Evolutionary conservation across 1,140 invertebrate species (phyloP).

Genomic region (Amphibalanus amphitrite): DNA sequence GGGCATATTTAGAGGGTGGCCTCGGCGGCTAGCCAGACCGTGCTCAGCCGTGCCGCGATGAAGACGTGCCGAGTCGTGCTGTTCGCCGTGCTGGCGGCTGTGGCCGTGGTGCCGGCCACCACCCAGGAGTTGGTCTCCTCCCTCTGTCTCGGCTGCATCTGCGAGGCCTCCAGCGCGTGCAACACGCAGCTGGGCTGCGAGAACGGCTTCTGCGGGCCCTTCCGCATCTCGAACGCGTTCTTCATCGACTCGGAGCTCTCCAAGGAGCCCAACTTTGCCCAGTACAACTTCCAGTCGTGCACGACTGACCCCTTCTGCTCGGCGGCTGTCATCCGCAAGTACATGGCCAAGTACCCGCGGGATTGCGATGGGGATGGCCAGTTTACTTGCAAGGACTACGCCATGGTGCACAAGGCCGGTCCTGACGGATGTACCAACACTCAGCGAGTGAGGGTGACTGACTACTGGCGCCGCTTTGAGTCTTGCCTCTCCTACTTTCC

Average conservation of each 20-base stretch:
- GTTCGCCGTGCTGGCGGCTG: neutral
- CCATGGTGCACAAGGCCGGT: neutral
- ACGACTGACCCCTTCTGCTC: neutral
- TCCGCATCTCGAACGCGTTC: conserved; percentile 4
- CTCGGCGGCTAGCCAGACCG: too few species aligned
- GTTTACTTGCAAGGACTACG: neutral
- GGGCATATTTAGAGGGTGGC: neutral
- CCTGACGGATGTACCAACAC: neutral
- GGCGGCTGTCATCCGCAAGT: neutral
- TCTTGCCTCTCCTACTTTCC: neutral
- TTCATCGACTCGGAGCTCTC: neutral
- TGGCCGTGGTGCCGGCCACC: neutral
- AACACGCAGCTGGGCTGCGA: conserved; percentile 6
- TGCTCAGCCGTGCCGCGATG: neutral
- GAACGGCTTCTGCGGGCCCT: conserved; percentile 22
- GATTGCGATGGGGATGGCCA: neutral
- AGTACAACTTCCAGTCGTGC: neutral
- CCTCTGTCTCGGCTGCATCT: conserved; percentile 10
- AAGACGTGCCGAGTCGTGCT: neutral
- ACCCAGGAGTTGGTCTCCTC: neutral
- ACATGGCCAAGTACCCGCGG: neutral
- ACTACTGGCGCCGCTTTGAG: neutral
- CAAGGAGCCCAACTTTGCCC: neutral
- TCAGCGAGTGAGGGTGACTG: neutral
- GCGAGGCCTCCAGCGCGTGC: conserved; percentile 9